Conservation (phyloP, 35 echinoderm and acorn worm species). For the Holothuria glaberrima region DNA sequence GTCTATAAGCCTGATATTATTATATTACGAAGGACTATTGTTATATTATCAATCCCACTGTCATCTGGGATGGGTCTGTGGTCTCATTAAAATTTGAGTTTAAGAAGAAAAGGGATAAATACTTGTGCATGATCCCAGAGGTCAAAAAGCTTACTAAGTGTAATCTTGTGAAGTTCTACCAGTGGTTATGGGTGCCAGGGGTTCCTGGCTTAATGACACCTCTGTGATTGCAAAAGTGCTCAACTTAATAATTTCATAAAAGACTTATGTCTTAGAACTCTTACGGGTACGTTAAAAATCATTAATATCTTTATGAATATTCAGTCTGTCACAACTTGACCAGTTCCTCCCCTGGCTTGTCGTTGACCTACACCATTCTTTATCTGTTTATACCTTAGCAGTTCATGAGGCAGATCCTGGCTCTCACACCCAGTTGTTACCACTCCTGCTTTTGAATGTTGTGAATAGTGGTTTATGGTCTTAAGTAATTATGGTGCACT, state of each 20-base stretch:
- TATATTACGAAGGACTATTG: background rate
- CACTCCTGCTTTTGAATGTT: background rate
- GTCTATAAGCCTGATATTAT: background rate
- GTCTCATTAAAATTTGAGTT: background rate
- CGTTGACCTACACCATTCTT: background rate
- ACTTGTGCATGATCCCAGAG: background rate
- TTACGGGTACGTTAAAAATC: background rate
- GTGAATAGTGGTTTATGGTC: background rate
- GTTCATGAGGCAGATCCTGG: background rate
- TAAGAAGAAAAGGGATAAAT: background rate
- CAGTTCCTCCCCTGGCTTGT: background rate
- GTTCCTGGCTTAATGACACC: background rate
- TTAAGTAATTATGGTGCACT: background rate
- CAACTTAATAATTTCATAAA: background rate
- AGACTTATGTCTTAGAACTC: background rate
- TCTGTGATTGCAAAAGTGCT: background rate
- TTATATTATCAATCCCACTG: constrained; percentile 26
- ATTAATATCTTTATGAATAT: background rate
- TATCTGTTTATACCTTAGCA: background rate
- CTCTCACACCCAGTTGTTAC: background rate
- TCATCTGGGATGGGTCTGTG: background rate
- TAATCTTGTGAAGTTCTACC: background rate
- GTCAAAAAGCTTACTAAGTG: background rate
- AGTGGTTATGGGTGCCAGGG: background rate
- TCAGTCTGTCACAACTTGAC: background rate